phyloP scores from a whole-genome alignment of 2,888 invertebrate genomes.

The Dasysyrphus albostriatus region DNA sequence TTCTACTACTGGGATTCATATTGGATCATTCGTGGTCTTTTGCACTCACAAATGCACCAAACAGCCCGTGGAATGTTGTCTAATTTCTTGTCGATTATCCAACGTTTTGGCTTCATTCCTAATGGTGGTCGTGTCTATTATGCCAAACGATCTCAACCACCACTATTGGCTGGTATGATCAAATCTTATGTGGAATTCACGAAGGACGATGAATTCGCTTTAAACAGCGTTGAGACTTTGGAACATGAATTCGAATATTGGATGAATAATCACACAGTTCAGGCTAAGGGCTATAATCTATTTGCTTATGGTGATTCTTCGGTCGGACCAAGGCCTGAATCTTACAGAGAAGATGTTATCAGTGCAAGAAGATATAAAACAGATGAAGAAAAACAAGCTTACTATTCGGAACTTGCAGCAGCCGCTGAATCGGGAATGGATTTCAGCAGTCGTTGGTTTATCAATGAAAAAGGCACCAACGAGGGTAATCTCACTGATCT shows the following conservation, averaged over 20 bases:
- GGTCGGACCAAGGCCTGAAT: constrained; percentile 94
- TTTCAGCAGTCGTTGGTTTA: constrained; percentile 96
- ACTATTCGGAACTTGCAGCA: constrained; percentile 93
- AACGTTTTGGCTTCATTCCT: constrained; percentile 92
- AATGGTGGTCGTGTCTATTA: constrained; percentile 97
- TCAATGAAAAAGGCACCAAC: constrained; percentile 87
- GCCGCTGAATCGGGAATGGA: constrained; percentile 99
- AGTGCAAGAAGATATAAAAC: constrained; percentile 85
- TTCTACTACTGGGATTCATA: constrained; percentile 98
- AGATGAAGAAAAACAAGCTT: constrained; percentile 86
- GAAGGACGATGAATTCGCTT: constrained; percentile 88
- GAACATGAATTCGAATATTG: constrained; percentile 94
- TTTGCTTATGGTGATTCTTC: constrained; percentile 91
- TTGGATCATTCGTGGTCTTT: constrained; percentile 95
- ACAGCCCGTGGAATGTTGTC: constrained; percentile 94
- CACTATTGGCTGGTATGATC: constrained; percentile 92
- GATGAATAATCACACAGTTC: constrained; percentile 89
- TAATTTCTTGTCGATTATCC: constrained; percentile 93
- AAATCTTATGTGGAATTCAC: constrained; percentile 90
- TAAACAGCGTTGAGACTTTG: constrained; percentile 86
- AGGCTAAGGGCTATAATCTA: constrained; percentile 88
- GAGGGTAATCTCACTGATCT: constrained; percentile 89
- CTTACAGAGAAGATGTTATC: constrained; percentile 91
- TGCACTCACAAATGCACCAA: constrained; percentile 92
- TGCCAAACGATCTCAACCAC: constrained; percentile 92